Evolutionary conservation across 2,113 vertebrate species (phyloP).

Genomic region (Hyla sarda): DNA sequence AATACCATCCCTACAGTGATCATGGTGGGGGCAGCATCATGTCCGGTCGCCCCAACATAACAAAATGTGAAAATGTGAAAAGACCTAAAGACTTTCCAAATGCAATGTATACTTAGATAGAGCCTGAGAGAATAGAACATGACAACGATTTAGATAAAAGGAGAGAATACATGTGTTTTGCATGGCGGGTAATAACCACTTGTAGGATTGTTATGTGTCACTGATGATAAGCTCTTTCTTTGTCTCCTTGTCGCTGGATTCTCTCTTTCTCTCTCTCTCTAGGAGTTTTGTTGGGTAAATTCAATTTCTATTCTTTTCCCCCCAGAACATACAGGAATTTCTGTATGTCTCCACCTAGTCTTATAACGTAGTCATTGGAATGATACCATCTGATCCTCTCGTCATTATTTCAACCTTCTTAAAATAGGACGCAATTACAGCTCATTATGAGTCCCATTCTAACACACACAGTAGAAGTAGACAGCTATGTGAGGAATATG

Average conservation of each 20-base stretch:
- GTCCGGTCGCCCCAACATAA: too few relatives aligned
- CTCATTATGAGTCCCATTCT: background rate
- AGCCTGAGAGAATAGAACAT: too few relatives aligned
- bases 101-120: too few relatives aligned
- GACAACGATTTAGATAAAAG: too few relatives aligned
- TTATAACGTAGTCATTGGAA: conserved; percentile 42
- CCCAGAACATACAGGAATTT: conserved; percentile 21
- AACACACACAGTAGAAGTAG: background rate
- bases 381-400: conserved; percentile 32
- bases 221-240: conserved; percentile 81
- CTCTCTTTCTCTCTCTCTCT: conserved; percentile 75
- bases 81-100: too few relatives aligned
- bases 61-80: too few relatives aligned
- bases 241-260: conserved; percentile 82
- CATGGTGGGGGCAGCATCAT: too few relatives aligned
- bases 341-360: conserved; percentile 60
- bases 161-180: too few relatives aligned
- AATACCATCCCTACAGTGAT: too few relatives aligned
- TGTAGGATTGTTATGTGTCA: conserved; percentile 62
- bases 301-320: conserved; percentile 70
- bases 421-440: background rate
- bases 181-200: too few relatives aligned
- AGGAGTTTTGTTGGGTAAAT: conserved; percentile 99
- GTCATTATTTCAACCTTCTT: background rate
- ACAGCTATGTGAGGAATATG: background rate